These are phyloP conservation scores for Limnephilus auricula DNA, from an alignment of 2,888 invertebrate species.

Conservation along the genomic window DNA sequence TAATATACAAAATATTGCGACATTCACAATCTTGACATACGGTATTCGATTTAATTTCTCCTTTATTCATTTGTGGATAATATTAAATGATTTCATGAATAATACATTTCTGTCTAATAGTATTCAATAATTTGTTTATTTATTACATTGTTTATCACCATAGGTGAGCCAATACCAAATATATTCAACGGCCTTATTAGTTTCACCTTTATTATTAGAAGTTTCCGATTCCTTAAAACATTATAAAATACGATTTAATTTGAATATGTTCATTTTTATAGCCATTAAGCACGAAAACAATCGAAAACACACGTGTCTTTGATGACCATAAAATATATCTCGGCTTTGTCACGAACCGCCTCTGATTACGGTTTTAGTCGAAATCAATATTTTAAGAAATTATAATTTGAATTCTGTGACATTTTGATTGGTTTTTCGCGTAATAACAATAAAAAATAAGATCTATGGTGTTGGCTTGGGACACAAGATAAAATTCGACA, in stretches of 20 bases:
- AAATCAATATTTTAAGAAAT: background rate
- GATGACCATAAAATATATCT: background rate
- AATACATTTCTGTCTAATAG: background rate
- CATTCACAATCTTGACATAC: background rate
- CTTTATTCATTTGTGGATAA: background rate
- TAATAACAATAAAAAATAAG: background rate
- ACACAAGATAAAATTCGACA: background rate
- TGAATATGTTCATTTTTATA: constrained; percentile 8
- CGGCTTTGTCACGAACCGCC: background rate
- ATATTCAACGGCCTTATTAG: background rate
- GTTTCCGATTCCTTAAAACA: background rate
- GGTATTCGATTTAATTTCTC: background rate
- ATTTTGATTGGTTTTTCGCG: background rate
- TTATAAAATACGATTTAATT: background rate
- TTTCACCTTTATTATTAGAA: background rate
- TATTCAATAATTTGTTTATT: background rate
- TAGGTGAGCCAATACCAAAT: background rate
- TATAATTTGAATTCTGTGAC: constrained; percentile 8
- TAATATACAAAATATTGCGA: background rate
- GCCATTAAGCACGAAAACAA: background rate
- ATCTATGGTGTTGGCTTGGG: background rate
- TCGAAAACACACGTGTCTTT: constrained; percentile 8
- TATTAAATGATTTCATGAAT: no score
- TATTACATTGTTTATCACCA: background rate
- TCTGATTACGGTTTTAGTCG: background rate